Evolutionary conservation across 2,797 vertebrate genomes (phyloP).

Genomic region (Echeneis naucrates): DNA sequence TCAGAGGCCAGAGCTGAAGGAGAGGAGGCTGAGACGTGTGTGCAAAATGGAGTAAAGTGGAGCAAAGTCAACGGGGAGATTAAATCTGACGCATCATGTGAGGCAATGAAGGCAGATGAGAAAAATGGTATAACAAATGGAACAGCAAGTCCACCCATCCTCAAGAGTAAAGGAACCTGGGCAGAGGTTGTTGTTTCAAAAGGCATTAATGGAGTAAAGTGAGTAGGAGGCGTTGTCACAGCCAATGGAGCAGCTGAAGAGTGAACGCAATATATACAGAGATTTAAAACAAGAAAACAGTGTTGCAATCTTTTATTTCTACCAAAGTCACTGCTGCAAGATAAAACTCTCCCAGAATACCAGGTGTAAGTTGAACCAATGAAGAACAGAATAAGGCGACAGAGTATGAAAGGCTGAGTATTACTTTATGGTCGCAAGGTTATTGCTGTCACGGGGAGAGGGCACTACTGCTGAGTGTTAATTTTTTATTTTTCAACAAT

Average conservation of each 20-base stretch:
- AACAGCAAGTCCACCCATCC: conserved; percentile 29
- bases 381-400: conserved; percentile 25
- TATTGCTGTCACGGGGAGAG: conserved; percentile 50
- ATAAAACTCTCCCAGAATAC: conserved; percentile 39
- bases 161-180: conserved; percentile 67
- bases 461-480: conserved; percentile 36
- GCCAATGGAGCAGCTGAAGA: conserved; percentile 42
- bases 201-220: neutral
- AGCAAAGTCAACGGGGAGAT: conserved; percentile 15
- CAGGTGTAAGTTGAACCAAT: conserved; percentile 26
- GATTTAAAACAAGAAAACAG: conserved; percentile 5
- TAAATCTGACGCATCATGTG: conserved; percentile 13
- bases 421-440: conserved; percentile 44
- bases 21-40: conserved; percentile 14
- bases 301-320: conserved; percentile 30
- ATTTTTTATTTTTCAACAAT: conserved; percentile 53
- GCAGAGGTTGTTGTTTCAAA: conserved; percentile 74
- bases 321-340: conserved; percentile 60
- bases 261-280: too few relatives aligned
- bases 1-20: conserved; percentile 27
- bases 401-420: conserved; percentile 24
- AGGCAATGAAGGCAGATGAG: conserved; percentile 33
- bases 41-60: conserved; percentile 20
- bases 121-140: conserved; percentile 50
- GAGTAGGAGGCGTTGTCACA: neutral